Conservation (phyloP, 53 echinoderm and acorn worm genomes). For the Echinarachnius parma region DNA sequence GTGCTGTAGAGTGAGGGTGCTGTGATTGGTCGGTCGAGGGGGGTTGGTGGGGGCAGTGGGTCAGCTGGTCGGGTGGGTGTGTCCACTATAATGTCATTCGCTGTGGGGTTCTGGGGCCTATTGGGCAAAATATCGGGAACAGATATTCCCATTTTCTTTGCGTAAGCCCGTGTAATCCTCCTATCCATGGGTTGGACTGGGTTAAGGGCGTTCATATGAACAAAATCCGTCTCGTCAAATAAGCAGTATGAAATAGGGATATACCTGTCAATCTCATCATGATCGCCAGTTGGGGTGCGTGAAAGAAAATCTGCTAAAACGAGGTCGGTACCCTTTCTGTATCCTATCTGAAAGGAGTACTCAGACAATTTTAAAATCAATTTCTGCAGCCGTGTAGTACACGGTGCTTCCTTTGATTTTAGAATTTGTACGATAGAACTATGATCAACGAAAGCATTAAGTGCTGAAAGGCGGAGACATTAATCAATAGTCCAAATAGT, state of each 20-base stretch:
- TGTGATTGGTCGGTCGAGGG: not conserved
- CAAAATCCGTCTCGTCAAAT: conserved; percentile 3
- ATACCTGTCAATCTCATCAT: not conserved
- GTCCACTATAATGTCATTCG: too few species aligned
- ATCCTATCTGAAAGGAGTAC: conserved; percentile 45
- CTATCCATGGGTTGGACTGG: not conserved
- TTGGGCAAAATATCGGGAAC: not conserved
- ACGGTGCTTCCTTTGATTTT: conserved; percentile 49
- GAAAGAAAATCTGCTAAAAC: conserved; percentile 57
- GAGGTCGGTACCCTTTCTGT: conserved; percentile 52
- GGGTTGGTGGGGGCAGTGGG: not conserved
- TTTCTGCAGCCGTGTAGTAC: conserved; percentile 38
- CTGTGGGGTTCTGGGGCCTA: not conserved
- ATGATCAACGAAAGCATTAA: conserved; percentile 45
- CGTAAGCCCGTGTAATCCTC: not conserved
- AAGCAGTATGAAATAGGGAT: not conserved
- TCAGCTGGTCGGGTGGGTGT: not conserved
- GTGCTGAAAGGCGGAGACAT: conserved; percentile 35
- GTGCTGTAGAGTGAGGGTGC: too few species aligned
- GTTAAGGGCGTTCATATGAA: not conserved
- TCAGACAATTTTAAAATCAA: conserved; percentile 40
- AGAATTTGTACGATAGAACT: conserved; percentile 35
- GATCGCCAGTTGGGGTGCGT: not conserved
- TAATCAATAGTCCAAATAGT: conserved; percentile 32
- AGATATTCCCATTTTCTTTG: conserved; percentile 12